A percentile compares a stretch with the other conserved stretches of the same genome.
These are phyloP conservation scores for Myopa testacea DNA, from an alignment of 2,888 invertebrate species.

Conservation along the genomic window DNA sequence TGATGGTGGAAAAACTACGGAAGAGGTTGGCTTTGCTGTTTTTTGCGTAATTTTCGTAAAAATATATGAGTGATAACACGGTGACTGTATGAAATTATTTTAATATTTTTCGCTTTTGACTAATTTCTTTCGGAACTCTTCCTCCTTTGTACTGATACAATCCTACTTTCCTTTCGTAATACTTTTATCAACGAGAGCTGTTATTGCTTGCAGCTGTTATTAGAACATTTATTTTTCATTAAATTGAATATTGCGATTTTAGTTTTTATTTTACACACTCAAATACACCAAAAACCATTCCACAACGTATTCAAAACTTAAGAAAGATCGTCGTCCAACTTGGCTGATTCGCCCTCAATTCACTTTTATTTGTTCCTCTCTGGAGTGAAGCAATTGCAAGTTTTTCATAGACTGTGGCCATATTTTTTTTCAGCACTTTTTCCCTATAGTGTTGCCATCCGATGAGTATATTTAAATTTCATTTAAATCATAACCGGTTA, in stretches of 20 bases:
- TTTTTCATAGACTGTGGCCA: too few relatives aligned
- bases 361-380: conserved; percentile 39
- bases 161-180: too few relatives aligned
- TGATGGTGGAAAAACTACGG: conserved; percentile 15
- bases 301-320: conserved; percentile 18
- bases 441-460: not conserved
- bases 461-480: too few relatives aligned
- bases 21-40: not conserved
- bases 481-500: too few relatives aligned
- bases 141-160: too few relatives aligned
- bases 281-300: conserved; percentile 29
- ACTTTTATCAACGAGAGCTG: not conserved
- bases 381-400: not conserved
- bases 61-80: conserved; percentile 5
- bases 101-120: conserved; percentile 8
- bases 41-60: not conserved
- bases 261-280: conserved; percentile 28
- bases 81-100: conserved; percentile 26
- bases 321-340: conserved; percentile 20
- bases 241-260: conserved; percentile 7
- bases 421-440: too few relatives aligned
- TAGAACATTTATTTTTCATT: not conserved
- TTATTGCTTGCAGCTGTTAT: not conserved
- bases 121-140: not conserved
- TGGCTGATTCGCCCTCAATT: conserved; percentile 11